These are phyloP conservation scores for Escarpia spicata DNA, from an alignment of 2,888 invertebrate genomes.

Conservation along the genomic window DNA sequence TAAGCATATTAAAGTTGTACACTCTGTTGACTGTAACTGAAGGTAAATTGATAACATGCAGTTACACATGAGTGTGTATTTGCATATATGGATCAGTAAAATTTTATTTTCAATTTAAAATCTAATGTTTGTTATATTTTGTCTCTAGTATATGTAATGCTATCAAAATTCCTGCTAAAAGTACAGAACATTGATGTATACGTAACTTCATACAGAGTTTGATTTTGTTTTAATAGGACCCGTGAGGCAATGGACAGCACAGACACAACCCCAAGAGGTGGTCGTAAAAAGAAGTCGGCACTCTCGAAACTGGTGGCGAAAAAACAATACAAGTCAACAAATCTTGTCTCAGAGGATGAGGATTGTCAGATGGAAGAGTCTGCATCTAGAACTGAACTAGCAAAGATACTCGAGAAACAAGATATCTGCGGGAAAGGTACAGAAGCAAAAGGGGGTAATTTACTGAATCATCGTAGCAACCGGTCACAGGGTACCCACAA, in stretches of 20 bases:
- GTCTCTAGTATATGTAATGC: neutral
- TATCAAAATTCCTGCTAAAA: neutral
- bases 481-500: neutral
- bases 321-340: neutral
- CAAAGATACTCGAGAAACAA: slow-evolving; percentile 11
- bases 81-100: too few relatives aligned
- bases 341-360: neutral
- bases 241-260: neutral
- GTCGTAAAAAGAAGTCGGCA: neutral
- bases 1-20: too few relatives aligned
- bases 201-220: neutral
- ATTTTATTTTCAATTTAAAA: too few relatives aligned
- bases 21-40: too few relatives aligned
- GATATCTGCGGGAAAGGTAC: neutral
- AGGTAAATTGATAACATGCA: too few relatives aligned
- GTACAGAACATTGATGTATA: neutral
- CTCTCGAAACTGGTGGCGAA: neutral
- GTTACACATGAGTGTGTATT: too few relatives aligned
- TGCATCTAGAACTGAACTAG: neutral
- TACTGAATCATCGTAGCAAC: neutral
- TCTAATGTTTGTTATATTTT: too few relatives aligned
- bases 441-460: neutral
- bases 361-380: neutral
- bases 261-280: neutral
- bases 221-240: neutral